These are phyloP conservation scores for Myodes glareolus DNA, from an alignment of 2,113 vertebrate genomes.

Conservation along the genomic window DNA sequence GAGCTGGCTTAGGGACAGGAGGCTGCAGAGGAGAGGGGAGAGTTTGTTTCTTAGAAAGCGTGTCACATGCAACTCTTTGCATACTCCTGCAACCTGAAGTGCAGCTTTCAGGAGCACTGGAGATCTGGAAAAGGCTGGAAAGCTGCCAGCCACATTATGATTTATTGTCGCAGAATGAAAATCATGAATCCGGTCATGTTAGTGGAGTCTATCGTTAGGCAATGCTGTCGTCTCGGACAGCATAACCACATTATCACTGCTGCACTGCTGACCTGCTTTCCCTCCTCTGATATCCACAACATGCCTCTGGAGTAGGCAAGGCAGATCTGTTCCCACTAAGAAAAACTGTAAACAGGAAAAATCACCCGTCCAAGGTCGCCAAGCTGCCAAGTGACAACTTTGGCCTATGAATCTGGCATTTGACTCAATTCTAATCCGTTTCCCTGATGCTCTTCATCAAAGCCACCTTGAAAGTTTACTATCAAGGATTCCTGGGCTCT, in stretches of 20 bases:
- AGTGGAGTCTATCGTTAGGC: slow-evolving; percentile 31
- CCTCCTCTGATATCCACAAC: slow-evolving; percentile 31
- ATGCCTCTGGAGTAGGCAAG: neutral
- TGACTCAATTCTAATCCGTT: neutral
- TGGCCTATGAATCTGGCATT: neutral
- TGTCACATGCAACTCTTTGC: neutral
- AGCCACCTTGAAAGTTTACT: neutral
- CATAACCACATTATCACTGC: slow-evolving; percentile 34
- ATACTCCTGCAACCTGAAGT: neutral
- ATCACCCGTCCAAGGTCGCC: neutral
- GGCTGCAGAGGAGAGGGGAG: neutral
- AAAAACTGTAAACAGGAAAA: slow-evolving; percentile 44
- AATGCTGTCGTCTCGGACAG: slow-evolving; percentile 36
- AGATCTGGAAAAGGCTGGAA: slow-evolving; percentile 41
- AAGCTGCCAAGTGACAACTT: neutral
- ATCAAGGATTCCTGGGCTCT: neutral
- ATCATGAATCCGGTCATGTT: slow-evolving; percentile 34
- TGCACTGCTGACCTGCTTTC: neutral
- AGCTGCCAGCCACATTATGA: slow-evolving; percentile 1
- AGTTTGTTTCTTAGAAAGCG: neutral
- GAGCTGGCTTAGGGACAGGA: slow-evolving; percentile 32
- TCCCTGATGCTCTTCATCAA: neutral
- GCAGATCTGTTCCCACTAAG: neutral
- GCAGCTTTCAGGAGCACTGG: slow-evolving; percentile 7
- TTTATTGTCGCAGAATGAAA: slow-evolving; percentile 14